phyloP scores from a whole-genome alignment of 2,888 invertebrate genomes.

The Diogma glabrata region DNA sequence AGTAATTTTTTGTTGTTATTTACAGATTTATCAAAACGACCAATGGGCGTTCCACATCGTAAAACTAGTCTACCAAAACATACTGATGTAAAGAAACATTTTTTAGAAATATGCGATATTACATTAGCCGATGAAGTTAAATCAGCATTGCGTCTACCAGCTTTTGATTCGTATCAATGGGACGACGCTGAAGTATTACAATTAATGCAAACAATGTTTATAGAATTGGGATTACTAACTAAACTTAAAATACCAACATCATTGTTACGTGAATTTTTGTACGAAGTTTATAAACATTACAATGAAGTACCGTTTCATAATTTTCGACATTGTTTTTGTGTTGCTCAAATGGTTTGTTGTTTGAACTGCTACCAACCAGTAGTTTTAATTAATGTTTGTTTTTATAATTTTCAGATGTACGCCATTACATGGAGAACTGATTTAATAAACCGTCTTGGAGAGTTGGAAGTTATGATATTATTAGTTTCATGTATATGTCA shows the following conservation, averaged over 20 bases:
- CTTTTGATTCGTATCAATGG: conserved; percentile 74
- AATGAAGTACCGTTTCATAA: conserved; percentile 82
- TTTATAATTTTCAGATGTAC: conserved; percentile 52
- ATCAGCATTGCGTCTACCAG: conserved; percentile 35
- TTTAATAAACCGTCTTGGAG: conserved; percentile 54
- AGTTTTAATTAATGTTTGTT: too few relatives aligned
- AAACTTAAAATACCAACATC: conserved; percentile 64
- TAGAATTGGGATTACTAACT: conserved; percentile 60
- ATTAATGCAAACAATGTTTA: conserved; percentile 69
- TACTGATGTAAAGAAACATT: conserved; percentile 36
- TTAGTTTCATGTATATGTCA: conserved; percentile 72
- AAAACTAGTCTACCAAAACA: conserved; percentile 39
- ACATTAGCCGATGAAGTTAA: conserved; percentile 37
- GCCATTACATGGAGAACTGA: conserved; percentile 64
- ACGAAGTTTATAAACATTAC: conserved; percentile 68
- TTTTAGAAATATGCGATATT: conserved; percentile 37
- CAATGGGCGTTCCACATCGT: conserved; percentile 35
- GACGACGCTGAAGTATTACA: conserved; percentile 68
- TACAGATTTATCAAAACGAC: conserved; percentile 35
- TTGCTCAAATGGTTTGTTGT: conserved; percentile 77
- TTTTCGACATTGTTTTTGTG: conserved; percentile 78
- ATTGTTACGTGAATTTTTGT: conserved; percentile 57
- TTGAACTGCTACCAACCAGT: too few relatives aligned
- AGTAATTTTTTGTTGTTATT: too few relatives aligned
- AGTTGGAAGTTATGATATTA: conserved; percentile 62